Conservation (phyloP, 2,888 invertebrate species). For the Chymomyza amoena region DNA sequence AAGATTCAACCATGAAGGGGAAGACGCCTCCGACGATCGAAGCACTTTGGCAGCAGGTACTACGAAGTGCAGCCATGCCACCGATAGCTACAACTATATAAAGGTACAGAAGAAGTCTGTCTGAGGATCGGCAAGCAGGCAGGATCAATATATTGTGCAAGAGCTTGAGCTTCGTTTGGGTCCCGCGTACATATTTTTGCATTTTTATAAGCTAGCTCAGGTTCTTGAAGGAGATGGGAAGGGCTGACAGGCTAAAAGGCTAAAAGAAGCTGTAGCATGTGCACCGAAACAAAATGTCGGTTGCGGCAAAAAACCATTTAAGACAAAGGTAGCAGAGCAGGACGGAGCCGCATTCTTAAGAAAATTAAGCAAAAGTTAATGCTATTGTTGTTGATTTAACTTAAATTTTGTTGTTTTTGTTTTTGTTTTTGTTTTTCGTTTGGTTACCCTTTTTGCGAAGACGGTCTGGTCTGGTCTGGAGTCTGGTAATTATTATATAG, state of each 20-base stretch:
- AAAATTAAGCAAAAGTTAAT: conserved; percentile 62
- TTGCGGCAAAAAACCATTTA: conserved; percentile 75
- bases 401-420: background rate
- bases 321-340: conserved; percentile 23
- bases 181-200: conserved; percentile 74
- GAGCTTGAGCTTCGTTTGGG: conserved; percentile 61
- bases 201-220: conserved; percentile 64
- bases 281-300: conserved; percentile 75
- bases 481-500: conserved; percentile 68
- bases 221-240: conserved; percentile 15
- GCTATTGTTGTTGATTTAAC: background rate
- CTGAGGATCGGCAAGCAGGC: conserved; percentile 36
- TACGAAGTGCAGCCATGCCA: conserved; percentile 69
- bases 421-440: conserved; percentile 8
- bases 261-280: conserved; percentile 22
- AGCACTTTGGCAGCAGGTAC: conserved; percentile 28
- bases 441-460: conserved; percentile 35
- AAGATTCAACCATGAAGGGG: conserved; percentile 14
- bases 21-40: conserved; percentile 2
- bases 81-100: conserved; percentile 71
- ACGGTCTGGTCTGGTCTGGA: conserved; percentile 1
- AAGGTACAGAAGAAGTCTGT: conserved; percentile 43
- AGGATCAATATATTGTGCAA: conserved; percentile 65
- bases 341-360: conserved; percentile 38
- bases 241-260: background rate